These are phyloP conservation scores for Atherinomorus stipes DNA, from an alignment of 2,113 vertebrate genomes.

Conservation along the genomic window DNA sequence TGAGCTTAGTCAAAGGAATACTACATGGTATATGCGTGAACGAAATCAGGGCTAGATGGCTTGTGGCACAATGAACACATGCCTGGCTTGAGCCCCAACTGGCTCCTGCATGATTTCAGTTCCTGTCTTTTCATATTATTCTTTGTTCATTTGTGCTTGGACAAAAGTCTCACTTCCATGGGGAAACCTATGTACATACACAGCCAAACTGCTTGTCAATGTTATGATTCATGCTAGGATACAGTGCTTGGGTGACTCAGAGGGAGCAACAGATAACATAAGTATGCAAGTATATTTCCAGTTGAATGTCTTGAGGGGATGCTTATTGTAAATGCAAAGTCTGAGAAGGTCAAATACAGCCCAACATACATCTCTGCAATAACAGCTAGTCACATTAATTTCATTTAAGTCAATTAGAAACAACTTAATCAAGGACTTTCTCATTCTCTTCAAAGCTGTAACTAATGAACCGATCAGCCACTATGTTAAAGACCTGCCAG, in stretches of 20 bases:
- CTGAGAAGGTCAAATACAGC: conserved; percentile 28
- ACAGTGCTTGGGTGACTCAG: conserved; percentile 25
- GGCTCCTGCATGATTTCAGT: conserved; percentile 53
- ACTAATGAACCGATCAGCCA: not conserved
- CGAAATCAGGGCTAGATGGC: conserved; percentile 22
- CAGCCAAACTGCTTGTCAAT: conserved; percentile 18
- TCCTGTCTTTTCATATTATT: conserved; percentile 65
- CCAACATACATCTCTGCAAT: not conserved
- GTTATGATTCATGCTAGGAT: conserved; percentile 39
- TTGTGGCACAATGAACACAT: conserved; percentile 55
- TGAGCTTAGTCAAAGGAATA: conserved; percentile 4
- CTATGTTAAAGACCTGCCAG: not conserved
- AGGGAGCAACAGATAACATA: conserved; percentile 1
- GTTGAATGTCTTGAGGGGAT: conserved; percentile 24
- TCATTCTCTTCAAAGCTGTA: not conserved
- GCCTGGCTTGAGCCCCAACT: conserved; percentile 63
- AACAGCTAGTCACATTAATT: not conserved
- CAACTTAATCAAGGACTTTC: not conserved
- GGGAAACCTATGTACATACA: conserved; percentile 25
- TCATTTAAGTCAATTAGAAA: not conserved
- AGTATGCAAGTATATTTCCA: conserved; percentile 15
- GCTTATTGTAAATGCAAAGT: not conserved
- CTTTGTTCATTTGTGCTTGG: conserved; percentile 50
- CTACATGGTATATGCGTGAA: conserved; percentile 5
- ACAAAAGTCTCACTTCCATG: conserved; percentile 45